A percentile compares a stretch with the other conserved stretches of the same genome.
phyloP scores from a whole-genome alignment of 2,113 vertebrate genomes.

The Neolamprologus ventralis region DNA sequence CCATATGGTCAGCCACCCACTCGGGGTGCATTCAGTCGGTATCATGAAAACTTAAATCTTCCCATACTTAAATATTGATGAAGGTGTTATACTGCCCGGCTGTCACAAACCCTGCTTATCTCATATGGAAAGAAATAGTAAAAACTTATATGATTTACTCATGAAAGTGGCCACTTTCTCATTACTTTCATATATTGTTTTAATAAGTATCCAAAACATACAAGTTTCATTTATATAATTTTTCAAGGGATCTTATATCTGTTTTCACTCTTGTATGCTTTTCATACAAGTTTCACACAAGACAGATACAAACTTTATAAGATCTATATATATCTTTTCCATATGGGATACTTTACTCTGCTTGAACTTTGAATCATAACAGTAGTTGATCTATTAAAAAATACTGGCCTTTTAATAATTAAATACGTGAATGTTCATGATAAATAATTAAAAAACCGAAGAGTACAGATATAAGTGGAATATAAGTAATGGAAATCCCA shows the following conservation, averaged over 20 bases:
- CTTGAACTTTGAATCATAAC: slow-evolving; percentile 14
- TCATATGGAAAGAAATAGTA: not conserved
- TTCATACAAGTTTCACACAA: not conserved
- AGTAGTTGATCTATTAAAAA: not conserved
- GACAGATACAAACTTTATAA: not conserved
- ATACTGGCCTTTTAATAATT: not conserved
- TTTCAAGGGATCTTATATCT: not conserved
- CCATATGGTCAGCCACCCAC: slow-evolving; percentile 62
- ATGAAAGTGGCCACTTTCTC: not conserved
- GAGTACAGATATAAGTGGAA: not conserved
- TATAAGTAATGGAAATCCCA: not conserved
- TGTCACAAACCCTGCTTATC: slow-evolving; percentile 19
- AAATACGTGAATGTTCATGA: not conserved
- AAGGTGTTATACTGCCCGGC: slow-evolving; percentile 17
- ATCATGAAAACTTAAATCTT: slow-evolving; percentile 63
- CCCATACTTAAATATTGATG: slow-evolving; percentile 59
- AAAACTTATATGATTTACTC: not conserved
- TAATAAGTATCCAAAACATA: not conserved
- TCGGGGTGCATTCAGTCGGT: slow-evolving; percentile 38
- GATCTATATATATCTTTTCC: not conserved
- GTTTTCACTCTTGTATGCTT: not conserved
- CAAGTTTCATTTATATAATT: not conserved
- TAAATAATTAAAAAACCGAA: not conserved
- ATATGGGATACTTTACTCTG: not conserved
- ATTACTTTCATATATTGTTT: not conserved